phyloP scores from a whole-genome alignment of 1,140 invertebrate genomes.

The Phortica variegata region DNA sequence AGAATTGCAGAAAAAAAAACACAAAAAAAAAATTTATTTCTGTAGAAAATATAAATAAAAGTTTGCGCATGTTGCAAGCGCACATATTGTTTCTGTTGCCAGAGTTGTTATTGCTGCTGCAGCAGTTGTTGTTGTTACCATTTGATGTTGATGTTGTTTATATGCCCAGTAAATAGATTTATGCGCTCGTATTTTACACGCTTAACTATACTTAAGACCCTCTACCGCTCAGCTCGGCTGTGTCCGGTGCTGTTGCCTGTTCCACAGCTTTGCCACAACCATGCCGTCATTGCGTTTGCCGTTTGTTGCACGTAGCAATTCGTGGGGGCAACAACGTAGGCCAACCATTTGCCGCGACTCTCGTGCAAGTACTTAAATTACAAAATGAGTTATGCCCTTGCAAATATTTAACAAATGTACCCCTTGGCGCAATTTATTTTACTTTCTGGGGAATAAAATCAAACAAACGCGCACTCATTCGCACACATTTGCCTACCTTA shows the following conservation, averaged over 20 bases:
- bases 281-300: conserved; percentile 12
- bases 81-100: conserved; percentile 1
- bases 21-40: too few species aligned
- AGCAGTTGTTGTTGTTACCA: background rate
- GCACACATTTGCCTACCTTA: background rate
- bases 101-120: conserved; percentile 7
- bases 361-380: conserved; percentile 35
- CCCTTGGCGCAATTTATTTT: background rate
- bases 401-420: conserved; percentile 25
- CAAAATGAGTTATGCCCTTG: conserved; percentile 34
- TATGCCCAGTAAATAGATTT: conserved; percentile 50
- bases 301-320: too few species aligned
- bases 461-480: too few species aligned
- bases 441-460: background rate
- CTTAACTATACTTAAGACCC: conserved; percentile 35
- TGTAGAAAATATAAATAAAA: too few species aligned
- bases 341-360: too few species aligned
- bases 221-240: conserved; percentile 8
- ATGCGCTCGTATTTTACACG: conserved; percentile 49
- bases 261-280: background rate
- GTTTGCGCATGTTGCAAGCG: too few species aligned
- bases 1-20: too few species aligned
- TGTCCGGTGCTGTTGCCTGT: conserved; percentile 11
- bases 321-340: conserved; percentile 10
- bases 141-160: conserved; percentile 25